Evolutionary conservation across 2,888 invertebrate species (phyloP).

Genomic region (Therioaphis trifolii): DNA sequence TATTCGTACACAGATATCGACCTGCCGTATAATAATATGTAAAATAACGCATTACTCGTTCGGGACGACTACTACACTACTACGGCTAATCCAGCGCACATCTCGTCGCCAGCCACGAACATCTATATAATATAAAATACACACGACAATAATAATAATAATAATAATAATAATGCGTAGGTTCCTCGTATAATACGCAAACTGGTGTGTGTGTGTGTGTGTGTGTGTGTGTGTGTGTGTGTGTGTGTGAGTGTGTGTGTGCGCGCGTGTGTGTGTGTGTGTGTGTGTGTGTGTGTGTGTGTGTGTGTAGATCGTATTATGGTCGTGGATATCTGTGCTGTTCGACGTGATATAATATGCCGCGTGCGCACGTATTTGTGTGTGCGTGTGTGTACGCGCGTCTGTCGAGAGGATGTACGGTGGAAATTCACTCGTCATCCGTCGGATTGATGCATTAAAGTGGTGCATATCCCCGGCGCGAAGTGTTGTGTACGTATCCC

Average conservation of each 20-base stretch:
- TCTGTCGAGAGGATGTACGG: neutral
- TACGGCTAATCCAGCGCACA: neutral
- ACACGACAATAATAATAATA: too few species aligned
- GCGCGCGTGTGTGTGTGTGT: neutral
- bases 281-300: neutral
- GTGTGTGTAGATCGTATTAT: too few species aligned
- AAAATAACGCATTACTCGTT: neutral
- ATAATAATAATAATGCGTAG: too few species aligned
- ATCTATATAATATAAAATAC: too few species aligned
- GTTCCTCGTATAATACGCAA: too few species aligned
- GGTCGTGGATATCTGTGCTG: too few species aligned
- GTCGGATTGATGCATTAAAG: slow-evolving; percentile 46
- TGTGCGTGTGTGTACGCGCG: neutral
- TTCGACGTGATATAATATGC: neutral
- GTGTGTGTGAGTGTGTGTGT: too few species aligned
- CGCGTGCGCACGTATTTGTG: neutral
- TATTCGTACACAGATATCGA: too few species aligned
- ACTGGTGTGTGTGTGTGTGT: too few species aligned
- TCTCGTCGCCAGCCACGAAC: too few species aligned
- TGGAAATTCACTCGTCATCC: slow-evolving; percentile 23
- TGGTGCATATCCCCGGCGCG: slow-evolving; percentile 14
- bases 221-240: too few species aligned
- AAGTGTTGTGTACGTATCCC: neutral
- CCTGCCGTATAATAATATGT: too few species aligned
- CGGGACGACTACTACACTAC: neutral